Evolutionary conservation across 1,140 invertebrate genomes (phyloP), one percentile per base, ranked within the genome.

Genomic region (Brachionus plicatilis): DNA sequence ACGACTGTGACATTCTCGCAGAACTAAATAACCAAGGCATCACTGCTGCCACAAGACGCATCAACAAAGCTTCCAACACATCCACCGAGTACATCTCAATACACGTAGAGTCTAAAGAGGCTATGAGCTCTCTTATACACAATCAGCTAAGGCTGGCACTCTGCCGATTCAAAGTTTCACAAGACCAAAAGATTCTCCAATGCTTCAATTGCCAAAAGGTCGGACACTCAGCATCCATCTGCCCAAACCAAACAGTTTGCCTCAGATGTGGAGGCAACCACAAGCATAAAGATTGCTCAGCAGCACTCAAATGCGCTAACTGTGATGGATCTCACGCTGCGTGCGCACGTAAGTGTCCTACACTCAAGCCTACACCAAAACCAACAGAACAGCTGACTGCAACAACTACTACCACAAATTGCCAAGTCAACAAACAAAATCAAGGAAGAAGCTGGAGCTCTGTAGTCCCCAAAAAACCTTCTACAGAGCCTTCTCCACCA

Each of bases 201-300:
- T 80, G 76, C 9, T 43, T 0, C 20, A 80, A 80, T 60, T 80
- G 76, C 24, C 76, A 80, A 80, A 33, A 53, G 14, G n/a, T 80
- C 41, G 50, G 76, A 8, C 50, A 50, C 43, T 27, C 43, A 24
- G 7, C 45, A 56, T n/a, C 29, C 9, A 33, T 0, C 29, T 80
- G 76, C 43, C 29, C 68, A 43, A 80, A 80, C 3, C 3, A 33
- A 11, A 50, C 3, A 29, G 45, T 27, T 17, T 80, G 43, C 76
- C 27, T 41, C n/a, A 56, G 17, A 79, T 56, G 45, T 50, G 27
- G n/a, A 6, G 76, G 47, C n/a, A 17, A 79, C 47, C 76, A 43
- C 27, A 1, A 80, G 12, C 45, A 33, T 24, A 50, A 29, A 29
- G 45, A 29, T n/a, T 80, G n/a, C 45, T 60, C 53, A 24, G 53